Conservation (phyloP, 2,113 vertebrate genomes). For the Fregetta grallaria region DNA sequence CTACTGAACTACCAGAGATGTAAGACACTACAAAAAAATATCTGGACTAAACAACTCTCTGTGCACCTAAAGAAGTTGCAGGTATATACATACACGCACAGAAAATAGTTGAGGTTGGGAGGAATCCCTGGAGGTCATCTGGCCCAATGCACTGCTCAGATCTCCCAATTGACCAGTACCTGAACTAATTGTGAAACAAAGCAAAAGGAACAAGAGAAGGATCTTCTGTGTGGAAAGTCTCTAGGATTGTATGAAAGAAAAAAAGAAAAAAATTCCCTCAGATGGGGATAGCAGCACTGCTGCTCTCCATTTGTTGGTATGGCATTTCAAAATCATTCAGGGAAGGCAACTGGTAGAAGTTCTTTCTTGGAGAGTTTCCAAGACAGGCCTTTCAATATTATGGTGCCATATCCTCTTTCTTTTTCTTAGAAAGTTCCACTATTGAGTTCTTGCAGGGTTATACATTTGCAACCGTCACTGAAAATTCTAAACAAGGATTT, state of each 20-base stretch:
- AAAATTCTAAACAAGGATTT: neutral
- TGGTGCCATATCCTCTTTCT: neutral
- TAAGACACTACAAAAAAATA: neutral
- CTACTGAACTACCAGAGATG: neutral
- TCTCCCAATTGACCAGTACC: neutral
- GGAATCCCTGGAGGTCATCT: neutral
- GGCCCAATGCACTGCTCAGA: neutral
- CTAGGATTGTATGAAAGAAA: neutral
- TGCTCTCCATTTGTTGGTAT: neutral
- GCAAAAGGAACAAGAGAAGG: neutral
- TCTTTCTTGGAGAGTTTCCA: neutral
- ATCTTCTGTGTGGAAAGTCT: neutral
- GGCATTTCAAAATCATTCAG: neutral
- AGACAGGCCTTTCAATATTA: neutral
- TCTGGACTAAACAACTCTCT: neutral
- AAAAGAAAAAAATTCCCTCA: neutral
- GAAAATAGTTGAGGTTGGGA: neutral
- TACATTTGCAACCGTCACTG: neutral
- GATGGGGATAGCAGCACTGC: neutral
- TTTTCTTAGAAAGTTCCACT: neutral
- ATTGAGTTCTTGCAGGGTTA: neutral
- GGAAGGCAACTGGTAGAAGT: neutral
- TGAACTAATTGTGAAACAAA: neutral
- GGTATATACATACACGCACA: neutral
- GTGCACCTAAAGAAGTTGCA: neutral